phyloP scores from a whole-genome alignment of 2,797 vertebrate genomes.

The Typhlichthys subterraneus region DNA sequence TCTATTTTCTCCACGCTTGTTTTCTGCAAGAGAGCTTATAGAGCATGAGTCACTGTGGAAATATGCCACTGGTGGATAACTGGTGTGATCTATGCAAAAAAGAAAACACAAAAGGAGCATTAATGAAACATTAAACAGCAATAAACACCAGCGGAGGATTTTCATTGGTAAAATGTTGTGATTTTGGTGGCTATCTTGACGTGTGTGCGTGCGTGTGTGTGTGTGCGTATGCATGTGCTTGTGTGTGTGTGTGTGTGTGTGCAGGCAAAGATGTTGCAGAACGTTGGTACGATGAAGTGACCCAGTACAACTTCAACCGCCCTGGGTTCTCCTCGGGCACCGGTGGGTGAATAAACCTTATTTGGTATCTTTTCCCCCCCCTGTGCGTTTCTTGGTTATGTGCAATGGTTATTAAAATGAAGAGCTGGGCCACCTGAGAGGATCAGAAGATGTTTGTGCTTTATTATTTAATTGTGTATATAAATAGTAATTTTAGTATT shows the following conservation, averaged over 20 bases:
- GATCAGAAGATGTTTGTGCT: too few species aligned
- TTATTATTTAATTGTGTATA: too few species aligned
- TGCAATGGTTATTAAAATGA: too few species aligned
- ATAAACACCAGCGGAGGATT: not conserved
- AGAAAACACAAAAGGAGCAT: not conserved
- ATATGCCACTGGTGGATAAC: conserved; percentile 48
- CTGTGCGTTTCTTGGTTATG: too few species aligned
- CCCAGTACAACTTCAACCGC: conserved; percentile 92
- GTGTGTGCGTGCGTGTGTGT: not conserved
- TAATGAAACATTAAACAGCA: too few species aligned
- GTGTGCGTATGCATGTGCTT: conserved; percentile 55
- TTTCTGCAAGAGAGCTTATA: conserved; percentile 31
- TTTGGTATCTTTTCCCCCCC: too few species aligned
- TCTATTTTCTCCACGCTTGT: conserved; percentile 52
- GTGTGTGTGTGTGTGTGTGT: conserved; percentile 19
- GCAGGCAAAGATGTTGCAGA: conserved; percentile 93
- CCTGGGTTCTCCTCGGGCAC: conserved; percentile 95
- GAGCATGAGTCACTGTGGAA: conserved; percentile 63
- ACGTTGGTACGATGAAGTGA: conserved; percentile 96
- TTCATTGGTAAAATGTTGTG: too few species aligned
- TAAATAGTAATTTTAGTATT: too few species aligned
- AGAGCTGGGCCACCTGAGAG: too few species aligned
- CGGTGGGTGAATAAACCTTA: conserved; percentile 71
- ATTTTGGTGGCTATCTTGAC: too few species aligned
- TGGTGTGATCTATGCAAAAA: conserved; percentile 49